These are phyloP conservation scores for Odontomachus brunneus DNA, from an alignment of 1,140 invertebrate species.

Conservation along the genomic window DNA sequence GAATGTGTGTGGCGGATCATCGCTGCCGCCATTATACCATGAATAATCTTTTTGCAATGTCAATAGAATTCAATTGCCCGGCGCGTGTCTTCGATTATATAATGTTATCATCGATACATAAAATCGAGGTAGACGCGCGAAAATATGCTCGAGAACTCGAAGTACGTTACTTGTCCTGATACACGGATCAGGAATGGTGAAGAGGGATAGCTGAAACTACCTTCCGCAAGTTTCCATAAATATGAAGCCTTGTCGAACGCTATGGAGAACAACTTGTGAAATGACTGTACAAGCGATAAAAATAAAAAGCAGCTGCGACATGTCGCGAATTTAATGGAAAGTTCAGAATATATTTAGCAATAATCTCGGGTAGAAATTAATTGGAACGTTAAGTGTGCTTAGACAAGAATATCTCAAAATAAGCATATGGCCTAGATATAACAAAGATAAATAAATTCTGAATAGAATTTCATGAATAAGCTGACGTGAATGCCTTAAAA, in stretches of 20 bases:
- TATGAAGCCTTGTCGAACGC: constrained; percentile 11
- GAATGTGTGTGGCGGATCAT: not conserved
- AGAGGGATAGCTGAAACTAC: constrained; percentile 2
- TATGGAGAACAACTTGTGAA: constrained; percentile 9
- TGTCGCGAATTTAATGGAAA: constrained; percentile 1
- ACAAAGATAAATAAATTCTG: no score
- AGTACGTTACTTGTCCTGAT: not conserved
- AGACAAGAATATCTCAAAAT: no score
- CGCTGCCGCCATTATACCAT: not conserved
- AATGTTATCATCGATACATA: constrained; percentile 30
- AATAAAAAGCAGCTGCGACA: constrained; percentile 9
- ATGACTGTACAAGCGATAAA: not conserved
- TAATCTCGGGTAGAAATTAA: no score
- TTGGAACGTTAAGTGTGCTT: no score
- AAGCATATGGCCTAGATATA: no score
- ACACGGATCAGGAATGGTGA: not conserved
- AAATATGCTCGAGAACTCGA: constrained; percentile 24
- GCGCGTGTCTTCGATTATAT: constrained; percentile 40
- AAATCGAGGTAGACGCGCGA: not conserved
- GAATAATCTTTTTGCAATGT: constrained; percentile 22
- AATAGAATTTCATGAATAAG: no score
- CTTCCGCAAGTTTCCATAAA: constrained; percentile 23
- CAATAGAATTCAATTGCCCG: constrained; percentile 23
- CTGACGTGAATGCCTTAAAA: no score
- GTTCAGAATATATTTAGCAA: not conserved